A percentile compares a stretch with the other conserved stretches of the same genome.
Conservation (phyloP, 2,113 vertebrate genomes). For the Melanocharis versteri region DNA sequence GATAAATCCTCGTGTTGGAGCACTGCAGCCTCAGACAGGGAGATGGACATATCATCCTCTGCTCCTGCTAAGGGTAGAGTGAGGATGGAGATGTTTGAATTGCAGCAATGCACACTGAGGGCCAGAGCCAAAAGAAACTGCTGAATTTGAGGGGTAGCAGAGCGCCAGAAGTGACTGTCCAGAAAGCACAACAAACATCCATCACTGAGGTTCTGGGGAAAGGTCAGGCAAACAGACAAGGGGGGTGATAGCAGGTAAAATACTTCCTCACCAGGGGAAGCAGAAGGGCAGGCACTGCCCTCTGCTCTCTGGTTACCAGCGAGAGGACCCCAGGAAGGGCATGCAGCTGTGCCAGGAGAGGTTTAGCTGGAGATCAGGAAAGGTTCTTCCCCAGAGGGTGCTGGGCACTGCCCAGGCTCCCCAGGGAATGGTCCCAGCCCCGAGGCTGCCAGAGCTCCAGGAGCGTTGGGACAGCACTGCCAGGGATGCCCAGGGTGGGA, state of each 20-base stretch:
- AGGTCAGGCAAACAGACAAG: neutral
- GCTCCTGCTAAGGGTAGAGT: accelerated
- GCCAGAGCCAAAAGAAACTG: neutral
- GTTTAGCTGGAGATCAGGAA: accelerated
- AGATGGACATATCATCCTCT: neutral
- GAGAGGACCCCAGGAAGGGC: accelerated
- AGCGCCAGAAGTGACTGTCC: neutral
- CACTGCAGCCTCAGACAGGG: accelerated
- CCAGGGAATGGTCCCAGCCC: neutral
- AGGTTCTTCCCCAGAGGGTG: neutral
- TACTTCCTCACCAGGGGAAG: no score
- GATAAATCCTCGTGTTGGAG: neutral
- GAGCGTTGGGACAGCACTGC: neutral
- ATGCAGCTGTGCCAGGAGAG: neutral
- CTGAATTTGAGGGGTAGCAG: neutral
- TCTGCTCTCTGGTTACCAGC: neutral
- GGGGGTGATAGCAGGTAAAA: neutral
- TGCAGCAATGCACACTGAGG: neutral
- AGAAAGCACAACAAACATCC: neutral
- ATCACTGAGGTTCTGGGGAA: neutral
- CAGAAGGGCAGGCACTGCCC: neutral
- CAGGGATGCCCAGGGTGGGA: neutral
- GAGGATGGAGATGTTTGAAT: neutral
- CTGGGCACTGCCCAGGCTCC: neutral
- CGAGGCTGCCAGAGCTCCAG: neutral